Conservation (phyloP, 2,888 invertebrate genomes). For the Mythimna vitellina region DNA sequence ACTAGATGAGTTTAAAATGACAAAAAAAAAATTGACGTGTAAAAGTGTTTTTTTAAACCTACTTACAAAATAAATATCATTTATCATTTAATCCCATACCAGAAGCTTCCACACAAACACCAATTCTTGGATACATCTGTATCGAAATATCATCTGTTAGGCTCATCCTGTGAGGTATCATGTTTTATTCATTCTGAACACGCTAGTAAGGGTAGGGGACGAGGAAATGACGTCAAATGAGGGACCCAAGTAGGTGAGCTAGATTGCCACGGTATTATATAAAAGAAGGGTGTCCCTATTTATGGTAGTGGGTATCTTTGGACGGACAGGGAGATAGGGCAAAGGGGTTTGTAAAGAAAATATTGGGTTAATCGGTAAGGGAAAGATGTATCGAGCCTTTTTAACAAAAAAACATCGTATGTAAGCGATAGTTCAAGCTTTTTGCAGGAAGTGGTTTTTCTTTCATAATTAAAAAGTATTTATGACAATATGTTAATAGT, state of each 20-base stretch:
- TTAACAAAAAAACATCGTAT: no score
- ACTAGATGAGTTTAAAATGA: no score
- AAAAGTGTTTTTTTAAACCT: no score
- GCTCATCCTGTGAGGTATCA: slow-evolving; percentile 35
- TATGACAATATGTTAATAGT: no score
- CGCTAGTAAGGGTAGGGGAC: background rate
- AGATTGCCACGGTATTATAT: slow-evolving; percentile 51
- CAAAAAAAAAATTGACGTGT: no score
- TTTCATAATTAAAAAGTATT: no score
- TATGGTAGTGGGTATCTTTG: slow-evolving; percentile 17
- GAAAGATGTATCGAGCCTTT: background rate
- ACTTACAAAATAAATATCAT: no score
- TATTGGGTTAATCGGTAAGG: slow-evolving; percentile 16
- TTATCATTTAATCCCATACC: no score
- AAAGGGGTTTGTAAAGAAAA: slow-evolving; percentile 10
- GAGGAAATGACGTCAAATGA: slow-evolving; percentile 54
- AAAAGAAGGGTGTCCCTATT: slow-evolving; percentile 45
- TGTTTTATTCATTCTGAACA: slow-evolving; percentile 61
- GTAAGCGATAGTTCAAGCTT: no score
- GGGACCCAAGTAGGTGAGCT: slow-evolving; percentile 55
- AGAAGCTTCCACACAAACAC: slow-evolving; percentile 2
- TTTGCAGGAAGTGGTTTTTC: no score
- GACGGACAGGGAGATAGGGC: slow-evolving; percentile 1
- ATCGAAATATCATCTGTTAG: slow-evolving; percentile 56
- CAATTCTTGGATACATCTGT: slow-evolving; percentile 17